phyloP scores from a whole-genome alignment of 2,888 invertebrate genomes.

The Hypercompe scribonia region DNA sequence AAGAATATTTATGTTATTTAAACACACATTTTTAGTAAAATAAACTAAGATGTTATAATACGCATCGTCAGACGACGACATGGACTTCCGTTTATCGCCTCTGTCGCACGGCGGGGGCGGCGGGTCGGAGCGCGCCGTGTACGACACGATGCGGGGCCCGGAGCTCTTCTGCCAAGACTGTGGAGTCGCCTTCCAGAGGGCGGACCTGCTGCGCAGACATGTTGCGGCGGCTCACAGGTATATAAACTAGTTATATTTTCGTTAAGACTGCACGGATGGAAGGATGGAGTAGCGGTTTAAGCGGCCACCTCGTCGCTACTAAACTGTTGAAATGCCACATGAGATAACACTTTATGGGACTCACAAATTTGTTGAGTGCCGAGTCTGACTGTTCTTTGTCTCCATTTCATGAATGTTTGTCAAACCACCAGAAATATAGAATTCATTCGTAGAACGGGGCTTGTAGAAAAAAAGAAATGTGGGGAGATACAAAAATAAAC shows the following conservation, averaged over 20 bases:
- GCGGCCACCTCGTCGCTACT: too few relatives aligned
- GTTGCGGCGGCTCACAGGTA: constrained; percentile 86
- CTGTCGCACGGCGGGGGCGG: constrained; percentile 44
- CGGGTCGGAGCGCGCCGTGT: constrained; percentile 54
- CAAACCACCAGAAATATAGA: too few relatives aligned
- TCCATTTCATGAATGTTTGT: too few relatives aligned
- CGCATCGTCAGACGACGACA: constrained; percentile 66
- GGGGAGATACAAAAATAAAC: too few relatives aligned
- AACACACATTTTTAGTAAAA: not conserved
- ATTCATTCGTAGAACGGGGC: too few relatives aligned
- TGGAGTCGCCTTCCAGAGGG: constrained; percentile 92
- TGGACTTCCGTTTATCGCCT: constrained; percentile 77
- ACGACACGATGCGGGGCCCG: constrained; percentile 74
- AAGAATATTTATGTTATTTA: not conserved
- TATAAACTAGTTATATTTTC: not conserved
- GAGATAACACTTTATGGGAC: too few relatives aligned
- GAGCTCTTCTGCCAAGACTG: constrained; percentile 90
- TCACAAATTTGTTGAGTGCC: too few relatives aligned
- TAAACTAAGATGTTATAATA: not conserved
- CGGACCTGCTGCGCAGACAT: constrained; percentile 91
- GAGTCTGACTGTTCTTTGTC: too few relatives aligned
- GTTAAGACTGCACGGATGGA: too few relatives aligned
- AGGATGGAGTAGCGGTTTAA: too few relatives aligned
- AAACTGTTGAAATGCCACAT: too few relatives aligned
- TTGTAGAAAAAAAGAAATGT: too few relatives aligned